Base-by-base conservation (phyloP, 2,888 invertebrate species). In the Euzophera pinguis region DNA sequence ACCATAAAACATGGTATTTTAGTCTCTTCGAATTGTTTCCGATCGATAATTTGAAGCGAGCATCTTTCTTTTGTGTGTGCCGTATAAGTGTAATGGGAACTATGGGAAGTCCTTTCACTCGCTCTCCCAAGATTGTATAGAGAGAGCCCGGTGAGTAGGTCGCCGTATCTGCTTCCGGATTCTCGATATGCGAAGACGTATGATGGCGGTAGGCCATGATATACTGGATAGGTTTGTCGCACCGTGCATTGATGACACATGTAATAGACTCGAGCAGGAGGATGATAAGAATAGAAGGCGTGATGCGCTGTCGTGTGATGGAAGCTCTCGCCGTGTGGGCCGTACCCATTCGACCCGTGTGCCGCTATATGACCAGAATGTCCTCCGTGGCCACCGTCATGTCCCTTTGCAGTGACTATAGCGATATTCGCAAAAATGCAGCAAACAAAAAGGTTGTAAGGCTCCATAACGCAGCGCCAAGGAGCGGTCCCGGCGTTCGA, bases 71-170 rank as follows among this genome's bases (percentile, higher is more conserved):
- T 71, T 0, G 65, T 59, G 1, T 62, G 69, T 14, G 76, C 61
- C 1, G 73, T 58, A 57, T 86, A 82, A 9, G 43, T 60, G 52
- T 75, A 64, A 42, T 78, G 66, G 12, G 35, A 12, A 16, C 7
- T 35, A 42, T 78, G 66, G 12, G 35, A 12, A 16, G 9, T 35
- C 37, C 35, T 67, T 12, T 72, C 74, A 16, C 65, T 65, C 1
- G 84, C 73, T 61, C 84, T 74, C 27, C 88, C 89, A 37, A 90
- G 68, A 61, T 90, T 90, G 65, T 87, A 89, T 10, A 90, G 62
- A 6, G 89, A 84, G 17, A 90, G 68, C 7, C 89, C 89, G 1
- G 85, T 78, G 38, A 89, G 61, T 13, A 90, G 57, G 47, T 79
- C 76, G 1, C 82, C 76, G 55, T 76, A 88, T 55, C 82, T 71